phyloP scores from a whole-genome alignment of 1,140 invertebrate species.

The Drosophila aff. region DNA sequence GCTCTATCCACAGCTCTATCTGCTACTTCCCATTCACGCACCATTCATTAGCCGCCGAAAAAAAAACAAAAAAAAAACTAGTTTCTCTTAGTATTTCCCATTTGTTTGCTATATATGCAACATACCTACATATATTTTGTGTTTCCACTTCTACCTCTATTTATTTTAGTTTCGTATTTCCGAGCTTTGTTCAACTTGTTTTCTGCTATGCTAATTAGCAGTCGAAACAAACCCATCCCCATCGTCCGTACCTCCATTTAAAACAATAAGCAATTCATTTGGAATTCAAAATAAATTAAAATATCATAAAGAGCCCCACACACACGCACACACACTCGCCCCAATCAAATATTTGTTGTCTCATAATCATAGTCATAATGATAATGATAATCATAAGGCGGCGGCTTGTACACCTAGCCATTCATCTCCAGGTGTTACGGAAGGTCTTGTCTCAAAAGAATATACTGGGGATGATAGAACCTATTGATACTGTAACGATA shows the following conservation, averaged over 20 bases:
- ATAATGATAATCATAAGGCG: conserved; percentile 33
- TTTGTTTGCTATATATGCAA: conserved; percentile 9
- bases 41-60: conserved; percentile 69
- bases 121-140: background rate
- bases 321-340: background rate
- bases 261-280: conserved; percentile 82
- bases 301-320: conserved; percentile 63
- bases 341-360: conserved; percentile 37
- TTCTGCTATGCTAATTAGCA: conserved; percentile 72
- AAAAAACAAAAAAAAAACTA: conserved; percentile 56
- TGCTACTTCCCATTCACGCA: conserved; percentile 77
- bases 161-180: conserved; percentile 56
- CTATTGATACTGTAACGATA: background rate
- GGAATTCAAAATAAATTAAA: conserved; percentile 76
- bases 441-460: conserved; percentile 2
- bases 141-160: conserved; percentile 31
- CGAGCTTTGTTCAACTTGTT: conserved; percentile 53
- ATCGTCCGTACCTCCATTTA: conserved; percentile 57
- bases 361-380: conserved; percentile 26
- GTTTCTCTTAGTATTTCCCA: conserved; percentile 64
- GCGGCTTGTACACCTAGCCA: background rate
- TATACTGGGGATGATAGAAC: background rate
- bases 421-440: conserved; percentile 5
- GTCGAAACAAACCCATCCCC: conserved; percentile 58
- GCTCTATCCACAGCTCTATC: conserved; percentile 29